Conservation (phyloP, 2,113 vertebrate species). For the Morone chrysops region DNA sequence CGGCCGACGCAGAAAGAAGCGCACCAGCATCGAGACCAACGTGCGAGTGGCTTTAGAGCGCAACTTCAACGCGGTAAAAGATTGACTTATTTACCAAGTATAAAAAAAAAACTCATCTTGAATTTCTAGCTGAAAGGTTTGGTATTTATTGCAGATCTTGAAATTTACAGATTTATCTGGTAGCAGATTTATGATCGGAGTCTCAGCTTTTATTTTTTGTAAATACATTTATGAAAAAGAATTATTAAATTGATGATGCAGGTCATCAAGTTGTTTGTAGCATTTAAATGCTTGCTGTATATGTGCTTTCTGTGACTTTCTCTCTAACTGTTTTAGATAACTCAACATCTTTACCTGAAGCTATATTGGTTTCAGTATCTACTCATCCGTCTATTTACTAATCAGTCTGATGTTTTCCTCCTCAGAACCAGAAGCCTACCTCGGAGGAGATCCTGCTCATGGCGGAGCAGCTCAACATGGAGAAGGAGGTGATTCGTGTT, state of each 20-base stretch:
- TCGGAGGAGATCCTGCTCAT: constrained; percentile 95
- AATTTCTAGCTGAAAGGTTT: too few species aligned
- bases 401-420: neutral
- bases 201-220: neutral
- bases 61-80: constrained; percentile 89
- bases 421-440: constrained; percentile 95
- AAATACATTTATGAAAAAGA: neutral
- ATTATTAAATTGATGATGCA: too few species aligned
- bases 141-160: neutral
- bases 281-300: too few species aligned
- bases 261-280: too few species aligned
- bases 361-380: neutral
- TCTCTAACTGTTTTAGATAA: too few species aligned
- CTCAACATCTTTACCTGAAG: neutral
- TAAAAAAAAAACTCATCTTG: too few species aligned
- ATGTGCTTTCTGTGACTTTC: neutral
- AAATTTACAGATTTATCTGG: neutral
- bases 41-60: constrained; percentile 91
- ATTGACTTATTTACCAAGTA: neutral
- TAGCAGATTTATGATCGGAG: neutral
- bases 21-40: constrained; percentile 96
- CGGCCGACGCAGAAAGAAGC: constrained; percentile 92
- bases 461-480: constrained; percentile 94
- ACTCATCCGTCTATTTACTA: neutral
- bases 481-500: constrained; percentile 95